phyloP scores from a whole-genome alignment of 2,888 invertebrate genomes.

The Monopis laevigella region DNA sequence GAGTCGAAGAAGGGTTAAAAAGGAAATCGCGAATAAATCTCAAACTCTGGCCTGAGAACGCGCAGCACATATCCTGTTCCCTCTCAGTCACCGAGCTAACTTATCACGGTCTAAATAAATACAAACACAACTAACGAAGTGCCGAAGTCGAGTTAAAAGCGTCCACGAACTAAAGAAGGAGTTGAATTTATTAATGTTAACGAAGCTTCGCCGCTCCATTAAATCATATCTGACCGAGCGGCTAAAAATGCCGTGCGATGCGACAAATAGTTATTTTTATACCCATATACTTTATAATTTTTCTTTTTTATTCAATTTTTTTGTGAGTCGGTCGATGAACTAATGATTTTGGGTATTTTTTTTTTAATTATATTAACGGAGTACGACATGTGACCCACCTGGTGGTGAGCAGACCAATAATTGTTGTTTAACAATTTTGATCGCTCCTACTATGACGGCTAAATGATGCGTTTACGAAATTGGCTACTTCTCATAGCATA shows the following conservation, averaged over 20 bases:
- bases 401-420: too few relatives aligned
- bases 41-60: background rate
- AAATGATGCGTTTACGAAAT: too few relatives aligned
- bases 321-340: slow-evolving; percentile 8
- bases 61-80: slow-evolving; percentile 35
- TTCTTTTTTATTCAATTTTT: too few relatives aligned
- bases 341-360: too few relatives aligned
- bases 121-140: slow-evolving; percentile 59
- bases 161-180: slow-evolving; percentile 31
- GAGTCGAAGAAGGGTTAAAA: too few relatives aligned
- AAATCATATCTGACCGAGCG: slow-evolving; percentile 61
- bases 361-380: too few relatives aligned
- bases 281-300: too few relatives aligned
- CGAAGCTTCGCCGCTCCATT: slow-evolving; percentile 53
- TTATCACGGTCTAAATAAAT: slow-evolving; percentile 60
- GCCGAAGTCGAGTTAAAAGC: slow-evolving; percentile 60
- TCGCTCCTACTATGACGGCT: too few relatives aligned
- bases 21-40: slow-evolving; percentile 25
- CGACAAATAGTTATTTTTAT: slow-evolving; percentile 40
- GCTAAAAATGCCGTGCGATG: slow-evolving; percentile 48
- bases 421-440: too few relatives aligned
- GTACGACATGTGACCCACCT: too few relatives aligned
- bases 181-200: slow-evolving; percentile 57
- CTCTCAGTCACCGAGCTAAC: slow-evolving; percentile 45
- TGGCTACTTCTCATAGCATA: too few relatives aligned